Percentiles rank a stretch among this genome's conserved stretches.
These are phyloP conservation scores for Rhizoglyphus robini DNA, from an alignment of 1,140 invertebrate genomes.

Conservation along the genomic window DNA sequence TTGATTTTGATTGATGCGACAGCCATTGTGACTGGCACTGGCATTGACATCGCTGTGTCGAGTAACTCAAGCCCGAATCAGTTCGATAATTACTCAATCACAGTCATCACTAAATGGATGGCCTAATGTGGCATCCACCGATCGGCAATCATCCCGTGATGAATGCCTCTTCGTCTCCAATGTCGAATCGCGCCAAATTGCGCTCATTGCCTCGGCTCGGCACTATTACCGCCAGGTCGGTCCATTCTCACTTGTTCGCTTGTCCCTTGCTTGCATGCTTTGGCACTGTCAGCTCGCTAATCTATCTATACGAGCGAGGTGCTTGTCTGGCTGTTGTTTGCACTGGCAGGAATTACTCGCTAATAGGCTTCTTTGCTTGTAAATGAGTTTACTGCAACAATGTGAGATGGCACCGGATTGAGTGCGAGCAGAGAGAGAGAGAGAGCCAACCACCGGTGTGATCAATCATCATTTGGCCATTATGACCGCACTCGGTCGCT, in stretches of 20 bases:
- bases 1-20: neutral
- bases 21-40: neutral
- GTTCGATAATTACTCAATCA: conserved; percentile 13
- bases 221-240: neutral
- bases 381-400: neutral
- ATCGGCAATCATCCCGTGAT: neutral
- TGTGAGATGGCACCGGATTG: neutral
- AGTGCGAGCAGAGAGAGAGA: neutral
- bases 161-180: neutral
- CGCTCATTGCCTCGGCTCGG: neutral
- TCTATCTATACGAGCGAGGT: neutral
- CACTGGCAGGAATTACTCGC: neutral
- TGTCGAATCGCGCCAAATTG: neutral
- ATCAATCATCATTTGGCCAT: conserved; percentile 14
- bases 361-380: conserved; percentile 1
- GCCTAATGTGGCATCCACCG: neutral
- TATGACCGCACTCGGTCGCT: neutral
- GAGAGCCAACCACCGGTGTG: neutral
- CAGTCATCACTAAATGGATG: conserved; percentile 12
- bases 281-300: neutral
- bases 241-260: neutral
- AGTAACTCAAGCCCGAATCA: neutral
- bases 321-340: neutral
- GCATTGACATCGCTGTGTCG: neutral
- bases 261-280: neutral